Conservation (phyloP, 2,113 vertebrate species). For the Lipophrys pholis region DNA sequence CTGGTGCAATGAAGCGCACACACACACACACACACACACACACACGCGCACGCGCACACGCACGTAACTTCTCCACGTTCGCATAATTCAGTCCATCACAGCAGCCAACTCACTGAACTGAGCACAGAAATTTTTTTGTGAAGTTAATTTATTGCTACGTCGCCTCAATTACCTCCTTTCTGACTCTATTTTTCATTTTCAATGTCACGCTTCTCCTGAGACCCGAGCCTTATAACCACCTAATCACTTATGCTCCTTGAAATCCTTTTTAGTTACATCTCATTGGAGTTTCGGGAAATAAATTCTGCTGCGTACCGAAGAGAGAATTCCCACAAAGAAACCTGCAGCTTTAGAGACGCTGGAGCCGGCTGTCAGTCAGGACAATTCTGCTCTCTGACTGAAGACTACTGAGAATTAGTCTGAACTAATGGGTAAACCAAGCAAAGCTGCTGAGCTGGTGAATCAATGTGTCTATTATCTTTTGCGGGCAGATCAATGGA, state of each 20-base stretch:
- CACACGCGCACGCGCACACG: no score
- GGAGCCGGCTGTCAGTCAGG: slow-evolving; percentile 37
- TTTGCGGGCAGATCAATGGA: slow-evolving; percentile 73
- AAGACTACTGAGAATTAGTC: slow-evolving; percentile 60
- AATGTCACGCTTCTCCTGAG: slow-evolving; percentile 30
- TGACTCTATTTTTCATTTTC: slow-evolving; percentile 26
- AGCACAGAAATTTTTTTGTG: slow-evolving; percentile 23
- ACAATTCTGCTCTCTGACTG: slow-evolving; percentile 55
- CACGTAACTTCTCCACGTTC: slow-evolving; percentile 25
- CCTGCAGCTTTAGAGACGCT: slow-evolving; percentile 4
- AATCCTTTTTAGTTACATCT: neutral
- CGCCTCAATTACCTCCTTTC: slow-evolving; percentile 11
- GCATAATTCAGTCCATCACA: slow-evolving; percentile 19
- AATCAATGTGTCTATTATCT: slow-evolving; percentile 81
- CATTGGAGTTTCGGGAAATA: slow-evolving; percentile 15
- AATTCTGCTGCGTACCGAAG: slow-evolving; percentile 3
- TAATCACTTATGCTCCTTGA: neutral
- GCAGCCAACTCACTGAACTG: neutral
- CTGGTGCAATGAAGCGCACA: slow-evolving; percentile 60
- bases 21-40: no score
- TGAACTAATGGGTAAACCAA: slow-evolving; percentile 74
- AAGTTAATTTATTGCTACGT: slow-evolving; percentile 30
- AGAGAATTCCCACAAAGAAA: slow-evolving; percentile 8
- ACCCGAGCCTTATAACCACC: slow-evolving; percentile 1
- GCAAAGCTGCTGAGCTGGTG: slow-evolving; percentile 67